Conservation (phyloP, 2,888 invertebrate genomes). For the Nowickia ferox region DNA sequence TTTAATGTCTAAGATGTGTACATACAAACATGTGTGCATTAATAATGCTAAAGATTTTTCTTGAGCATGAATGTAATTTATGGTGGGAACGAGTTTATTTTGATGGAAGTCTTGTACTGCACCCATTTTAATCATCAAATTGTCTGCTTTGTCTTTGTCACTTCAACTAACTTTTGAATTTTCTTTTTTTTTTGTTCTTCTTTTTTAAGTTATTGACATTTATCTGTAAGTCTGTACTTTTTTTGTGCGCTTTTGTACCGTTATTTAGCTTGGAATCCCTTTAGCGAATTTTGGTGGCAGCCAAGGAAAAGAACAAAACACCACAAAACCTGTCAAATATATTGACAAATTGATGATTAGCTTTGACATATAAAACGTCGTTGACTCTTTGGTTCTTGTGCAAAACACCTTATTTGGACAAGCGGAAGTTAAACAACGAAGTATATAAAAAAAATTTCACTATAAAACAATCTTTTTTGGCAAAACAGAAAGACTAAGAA, state of each 20-base stretch:
- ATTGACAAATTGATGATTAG: conserved; percentile 73
- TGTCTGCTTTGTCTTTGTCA: conserved; percentile 36
- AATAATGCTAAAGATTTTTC: conserved; percentile 44
- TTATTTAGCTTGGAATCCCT: conserved; percentile 47
- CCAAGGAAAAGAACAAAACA: conserved; percentile 32
- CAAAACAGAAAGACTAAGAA: background rate
- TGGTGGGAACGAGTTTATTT: conserved; percentile 42
- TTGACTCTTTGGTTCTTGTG: conserved; percentile 23
- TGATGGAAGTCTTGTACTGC: conserved; percentile 42
- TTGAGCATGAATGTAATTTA: conserved; percentile 8
- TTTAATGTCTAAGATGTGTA: conserved; percentile 2
- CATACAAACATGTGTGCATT: background rate
- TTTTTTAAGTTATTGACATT: conserved; percentile 56
- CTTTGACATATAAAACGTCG: conserved; percentile 70
- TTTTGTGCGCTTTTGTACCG: conserved; percentile 22
- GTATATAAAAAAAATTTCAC: conserved; percentile 17
- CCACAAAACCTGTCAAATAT: conserved; percentile 55
- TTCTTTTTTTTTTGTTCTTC: background rate
- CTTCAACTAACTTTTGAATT: conserved; percentile 2
- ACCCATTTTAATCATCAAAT: conserved; percentile 63
- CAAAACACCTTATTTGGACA: conserved; percentile 52
- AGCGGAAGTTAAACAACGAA: conserved; percentile 58
- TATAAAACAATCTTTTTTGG: conserved; percentile 1
- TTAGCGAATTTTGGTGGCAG: conserved; percentile 9
- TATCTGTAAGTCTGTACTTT: conserved; percentile 37